A percentile compares a stretch with the other conserved stretches of the same genome.
phyloP scores from a whole-genome alignment of 2,797 vertebrate genomes.

The Gymnopithys bicolor region DNA sequence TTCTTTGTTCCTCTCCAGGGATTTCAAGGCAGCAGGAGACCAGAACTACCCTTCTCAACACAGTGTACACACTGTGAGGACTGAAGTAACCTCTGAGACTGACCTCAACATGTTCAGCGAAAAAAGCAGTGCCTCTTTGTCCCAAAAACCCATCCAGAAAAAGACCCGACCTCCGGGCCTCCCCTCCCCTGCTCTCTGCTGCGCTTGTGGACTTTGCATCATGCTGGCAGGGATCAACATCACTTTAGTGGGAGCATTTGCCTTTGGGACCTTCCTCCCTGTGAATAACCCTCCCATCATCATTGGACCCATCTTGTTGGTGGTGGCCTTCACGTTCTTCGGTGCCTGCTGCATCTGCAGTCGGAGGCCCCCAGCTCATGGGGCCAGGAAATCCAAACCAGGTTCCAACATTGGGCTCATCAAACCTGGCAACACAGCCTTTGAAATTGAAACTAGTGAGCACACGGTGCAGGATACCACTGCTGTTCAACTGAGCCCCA shows the following conservation, averaged over 20 bases:
- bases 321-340: slow-evolving; percentile 88
- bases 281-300: slow-evolving; percentile 88
- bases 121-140: slow-evolving; percentile 72
- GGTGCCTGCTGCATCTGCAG: slow-evolving; percentile 91
- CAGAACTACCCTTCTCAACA: not conserved
- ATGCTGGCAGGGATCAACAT: slow-evolving; percentile 98
- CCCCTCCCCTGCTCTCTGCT: slow-evolving; percentile 92
- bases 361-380: slow-evolving; percentile 75
- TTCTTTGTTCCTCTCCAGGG: slow-evolving; percentile 36
- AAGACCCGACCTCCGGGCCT: slow-evolving; percentile 82
- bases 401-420: slow-evolving; percentile 81
- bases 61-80: not conserved
- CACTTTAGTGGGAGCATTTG: slow-evolving; percentile 93
- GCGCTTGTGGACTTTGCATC: slow-evolving; percentile 94
- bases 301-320: slow-evolving; percentile 87
- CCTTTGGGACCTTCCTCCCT: slow-evolving; percentile 86
- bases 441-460: slow-evolving; percentile 94
- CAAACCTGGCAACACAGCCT: slow-evolving; percentile 80
- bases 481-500: slow-evolving; percentile 90
- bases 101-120: slow-evolving; percentile 70
- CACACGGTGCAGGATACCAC: slow-evolving; percentile 94
- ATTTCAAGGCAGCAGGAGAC: not conserved
- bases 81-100: not conserved
- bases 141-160: slow-evolving; percentile 68
- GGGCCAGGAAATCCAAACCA: slow-evolving; percentile 70